These are phyloP conservation scores for Coturnix japonica DNA, from an alignment of 2,113 vertebrate genomes.

Conservation along the genomic window DNA sequence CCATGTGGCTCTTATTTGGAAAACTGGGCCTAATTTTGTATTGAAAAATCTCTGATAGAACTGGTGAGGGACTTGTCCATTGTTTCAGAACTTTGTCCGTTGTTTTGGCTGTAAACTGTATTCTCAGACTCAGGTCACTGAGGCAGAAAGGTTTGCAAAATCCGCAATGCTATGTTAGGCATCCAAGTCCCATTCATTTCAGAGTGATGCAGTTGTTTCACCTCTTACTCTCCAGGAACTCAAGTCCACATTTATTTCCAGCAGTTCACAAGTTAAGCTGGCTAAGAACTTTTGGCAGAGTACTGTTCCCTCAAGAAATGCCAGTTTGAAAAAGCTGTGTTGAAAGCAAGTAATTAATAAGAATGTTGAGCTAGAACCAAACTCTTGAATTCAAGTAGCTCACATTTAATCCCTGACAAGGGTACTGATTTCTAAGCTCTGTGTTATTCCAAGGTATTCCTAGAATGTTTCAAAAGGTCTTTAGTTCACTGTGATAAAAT, in stretches of 20 bases:
- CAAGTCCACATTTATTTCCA: neutral
- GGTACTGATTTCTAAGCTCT: neutral
- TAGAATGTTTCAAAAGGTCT: neutral
- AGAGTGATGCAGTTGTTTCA: neutral
- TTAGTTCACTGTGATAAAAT: neutral
- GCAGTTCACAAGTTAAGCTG: neutral
- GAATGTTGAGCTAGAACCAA: neutral
- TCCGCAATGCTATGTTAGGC: rapidly evolving
- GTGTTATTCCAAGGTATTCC: neutral
- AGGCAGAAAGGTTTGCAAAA: neutral
- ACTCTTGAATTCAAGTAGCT: neutral
- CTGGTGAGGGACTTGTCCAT: neutral
- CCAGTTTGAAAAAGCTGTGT: neutral
- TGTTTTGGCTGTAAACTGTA: neutral
- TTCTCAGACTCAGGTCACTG: neutral
- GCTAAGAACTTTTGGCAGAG: neutral
- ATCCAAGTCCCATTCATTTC: neutral
- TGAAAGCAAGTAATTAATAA: neutral
- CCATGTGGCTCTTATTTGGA: conserved; percentile 27
- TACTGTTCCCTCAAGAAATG: neutral
- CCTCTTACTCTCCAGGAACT: neutral
- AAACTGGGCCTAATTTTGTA: neutral
- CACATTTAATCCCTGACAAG: neutral
- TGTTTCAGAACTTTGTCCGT: neutral
- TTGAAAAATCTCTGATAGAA: neutral